phyloP scores from a whole-genome alignment of 2,888 invertebrate genomes.

The Poecilobothrus nobilitatus region DNA sequence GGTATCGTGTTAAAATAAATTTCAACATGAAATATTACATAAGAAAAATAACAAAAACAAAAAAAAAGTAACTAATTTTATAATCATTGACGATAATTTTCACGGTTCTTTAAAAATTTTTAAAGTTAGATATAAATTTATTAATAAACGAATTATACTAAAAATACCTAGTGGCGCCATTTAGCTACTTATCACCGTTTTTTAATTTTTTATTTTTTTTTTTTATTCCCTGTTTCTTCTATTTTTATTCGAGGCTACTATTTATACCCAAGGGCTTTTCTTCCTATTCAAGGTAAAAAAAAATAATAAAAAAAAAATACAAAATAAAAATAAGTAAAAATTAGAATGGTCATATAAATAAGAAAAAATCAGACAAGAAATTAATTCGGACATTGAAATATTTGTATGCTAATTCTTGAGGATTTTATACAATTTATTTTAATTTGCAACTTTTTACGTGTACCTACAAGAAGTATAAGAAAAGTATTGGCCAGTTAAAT shows the following conservation, averaged over 20 bases:
- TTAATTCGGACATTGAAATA: neutral
- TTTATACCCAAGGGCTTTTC: neutral
- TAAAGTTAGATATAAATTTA: too few relatives aligned
- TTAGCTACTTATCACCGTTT: neutral
- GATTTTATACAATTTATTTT: neutral
- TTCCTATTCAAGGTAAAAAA: neutral
- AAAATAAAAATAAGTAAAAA: neutral
- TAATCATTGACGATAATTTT: constrained; percentile 4
- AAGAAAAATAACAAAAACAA: neutral
- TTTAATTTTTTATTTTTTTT: too few relatives aligned
- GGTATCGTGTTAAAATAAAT: too few relatives aligned
- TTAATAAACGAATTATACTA: neutral
- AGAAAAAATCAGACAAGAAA: neutral
- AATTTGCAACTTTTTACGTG: too few relatives aligned
- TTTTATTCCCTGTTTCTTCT: too few relatives aligned
- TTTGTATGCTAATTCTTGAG: neutral
- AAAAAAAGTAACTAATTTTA: neutral
- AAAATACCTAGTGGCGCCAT: neutral
- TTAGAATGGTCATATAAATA: neutral
- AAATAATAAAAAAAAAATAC: too few relatives aligned
- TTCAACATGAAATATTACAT: too few relatives aligned
- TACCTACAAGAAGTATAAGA: too few relatives aligned
- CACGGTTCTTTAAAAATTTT: neutral
- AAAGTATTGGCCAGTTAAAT: too few relatives aligned
- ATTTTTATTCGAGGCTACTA: too few relatives aligned